Evolutionary conservation across 2,113 vertebrate species (phyloP).

Genomic region (Thalassoma bifasciatum): DNA sequence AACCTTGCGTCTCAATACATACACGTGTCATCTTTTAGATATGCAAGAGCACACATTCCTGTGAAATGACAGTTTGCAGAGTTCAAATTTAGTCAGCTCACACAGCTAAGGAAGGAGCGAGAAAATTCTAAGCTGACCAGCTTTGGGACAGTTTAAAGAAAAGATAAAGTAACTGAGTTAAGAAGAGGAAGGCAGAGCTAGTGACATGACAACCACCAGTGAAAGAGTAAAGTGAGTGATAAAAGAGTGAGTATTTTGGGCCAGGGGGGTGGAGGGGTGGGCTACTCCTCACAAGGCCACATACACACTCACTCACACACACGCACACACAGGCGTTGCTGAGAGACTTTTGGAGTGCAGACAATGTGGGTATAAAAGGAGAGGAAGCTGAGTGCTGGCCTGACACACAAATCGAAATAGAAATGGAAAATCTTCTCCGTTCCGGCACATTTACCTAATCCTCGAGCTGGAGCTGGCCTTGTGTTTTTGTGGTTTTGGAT

Average conservation of each 20-base stretch:
- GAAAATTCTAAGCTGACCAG: neutral
- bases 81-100: conserved; percentile 11
- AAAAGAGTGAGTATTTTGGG: conserved; percentile 65
- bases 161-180: neutral
- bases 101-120: too few relatives aligned
- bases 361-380: conserved; percentile 60
- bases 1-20: conserved; percentile 1
- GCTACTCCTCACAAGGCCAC: conserved; percentile 68
- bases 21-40: conserved; percentile 42
- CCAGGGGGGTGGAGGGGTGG: conserved; percentile 40
- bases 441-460: conserved; percentile 51
- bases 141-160: neutral
- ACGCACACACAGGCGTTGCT: conserved; percentile 47
- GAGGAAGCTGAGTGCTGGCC: conserved; percentile 55
- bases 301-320: conserved; percentile 38
- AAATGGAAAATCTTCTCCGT: conserved; percentile 53
- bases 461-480: neutral
- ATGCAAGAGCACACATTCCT: conserved; percentile 53
- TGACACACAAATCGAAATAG: conserved; percentile 31
- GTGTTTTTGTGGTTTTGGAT: neutral
- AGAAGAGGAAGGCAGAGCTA: neutral
- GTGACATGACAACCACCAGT: conserved; percentile 13
- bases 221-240: conserved; percentile 37
- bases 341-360: conserved; percentile 68
- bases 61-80: conserved; percentile 48